These are phyloP conservation scores for Drosophila busckii DNA, from an alignment of 1,140 invertebrate species.

Conservation along the genomic window DNA sequence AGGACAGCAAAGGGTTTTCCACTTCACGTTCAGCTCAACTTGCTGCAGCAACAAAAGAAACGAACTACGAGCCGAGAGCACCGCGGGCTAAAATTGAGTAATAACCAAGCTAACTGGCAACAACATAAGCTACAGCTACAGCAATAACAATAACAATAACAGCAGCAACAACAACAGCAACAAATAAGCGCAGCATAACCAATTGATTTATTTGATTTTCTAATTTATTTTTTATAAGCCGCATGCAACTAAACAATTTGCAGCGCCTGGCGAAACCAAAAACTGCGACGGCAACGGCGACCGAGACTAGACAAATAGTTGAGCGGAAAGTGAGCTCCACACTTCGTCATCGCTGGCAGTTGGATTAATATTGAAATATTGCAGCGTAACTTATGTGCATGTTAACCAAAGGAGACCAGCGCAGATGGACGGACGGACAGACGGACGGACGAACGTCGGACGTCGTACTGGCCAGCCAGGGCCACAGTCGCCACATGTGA, in stretches of 20 bases:
- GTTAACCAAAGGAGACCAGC: constrained; percentile 41
- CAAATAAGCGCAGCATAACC: constrained; percentile 15
- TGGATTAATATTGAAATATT: constrained; percentile 78
- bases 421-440: neutral
- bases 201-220: constrained; percentile 73
- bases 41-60: constrained; percentile 3
- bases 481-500: constrained; percentile 57
- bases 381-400: constrained; percentile 54
- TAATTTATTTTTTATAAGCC: constrained; percentile 39
- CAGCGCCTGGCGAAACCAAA: constrained; percentile 15
- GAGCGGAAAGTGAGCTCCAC: constrained; percentile 61
- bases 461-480: constrained; percentile 27
- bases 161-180: too few relatives aligned
- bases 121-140: constrained; percentile 14
- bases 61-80: constrained; percentile 17
- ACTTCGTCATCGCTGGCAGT: constrained; percentile 74
- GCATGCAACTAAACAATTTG: constrained; percentile 36
- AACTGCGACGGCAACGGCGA: constrained; percentile 18
- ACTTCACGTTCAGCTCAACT: neutral
- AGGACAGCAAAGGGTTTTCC: constrained; percentile 17
- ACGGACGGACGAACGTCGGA: neutral
- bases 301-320: constrained; percentile 60
- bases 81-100: constrained; percentile 61
- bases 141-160: neutral
- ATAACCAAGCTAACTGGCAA: constrained; percentile 55